Percentiles rank a stretch among this genome's conserved stretches.
Evolutionary conservation across 2,888 invertebrate genomes (phyloP).

Genomic region (Odontocolon sp.): DNA sequence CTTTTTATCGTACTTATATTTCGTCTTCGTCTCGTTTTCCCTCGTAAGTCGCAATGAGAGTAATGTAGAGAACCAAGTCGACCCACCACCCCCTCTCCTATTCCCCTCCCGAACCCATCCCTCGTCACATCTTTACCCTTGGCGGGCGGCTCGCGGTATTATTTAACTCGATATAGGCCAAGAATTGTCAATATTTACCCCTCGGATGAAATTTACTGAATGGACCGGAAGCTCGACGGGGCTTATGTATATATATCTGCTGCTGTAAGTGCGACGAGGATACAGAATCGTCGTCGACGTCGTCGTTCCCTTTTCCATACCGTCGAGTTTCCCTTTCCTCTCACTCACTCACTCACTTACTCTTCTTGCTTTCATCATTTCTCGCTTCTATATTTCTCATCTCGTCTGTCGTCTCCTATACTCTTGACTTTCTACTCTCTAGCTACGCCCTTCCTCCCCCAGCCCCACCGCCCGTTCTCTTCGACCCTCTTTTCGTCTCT

Average conservation of each 20-base stretch:
- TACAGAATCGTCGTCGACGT: not conserved
- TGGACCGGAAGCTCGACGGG: conserved; percentile 43
- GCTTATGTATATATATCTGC: conserved; percentile 26
- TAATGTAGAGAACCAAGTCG: not conserved
- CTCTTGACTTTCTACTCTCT: conserved; percentile 28
- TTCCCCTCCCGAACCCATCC: conserved; percentile 2
- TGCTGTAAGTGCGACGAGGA: not conserved
- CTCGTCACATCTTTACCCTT: conserved; percentile 24
- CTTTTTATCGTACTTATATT: conserved; percentile 7
- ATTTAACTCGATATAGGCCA: conserved; percentile 62
- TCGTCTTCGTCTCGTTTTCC: no score
- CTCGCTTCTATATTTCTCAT: conserved; percentile 33
- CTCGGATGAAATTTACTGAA: conserved; percentile 62
- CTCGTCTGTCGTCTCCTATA: conserved; percentile 10
- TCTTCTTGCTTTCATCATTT: conserved; percentile 3
- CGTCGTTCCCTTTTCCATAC: not conserved
- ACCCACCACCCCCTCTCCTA: conserved; percentile 5
- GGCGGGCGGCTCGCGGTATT: conserved; percentile 39
- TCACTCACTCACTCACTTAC: conserved; percentile 33
- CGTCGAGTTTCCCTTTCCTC: not conserved
- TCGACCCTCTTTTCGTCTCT: conserved; percentile 18
- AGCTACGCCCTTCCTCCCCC: conserved; percentile 8
- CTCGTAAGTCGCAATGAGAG: not conserved
- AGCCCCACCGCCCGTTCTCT: conserved; percentile 11
- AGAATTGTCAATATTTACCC: conserved; percentile 64